Conservation (phyloP, 2,113 vertebrate genomes). For the Hippocampus guttulatus region DNA sequence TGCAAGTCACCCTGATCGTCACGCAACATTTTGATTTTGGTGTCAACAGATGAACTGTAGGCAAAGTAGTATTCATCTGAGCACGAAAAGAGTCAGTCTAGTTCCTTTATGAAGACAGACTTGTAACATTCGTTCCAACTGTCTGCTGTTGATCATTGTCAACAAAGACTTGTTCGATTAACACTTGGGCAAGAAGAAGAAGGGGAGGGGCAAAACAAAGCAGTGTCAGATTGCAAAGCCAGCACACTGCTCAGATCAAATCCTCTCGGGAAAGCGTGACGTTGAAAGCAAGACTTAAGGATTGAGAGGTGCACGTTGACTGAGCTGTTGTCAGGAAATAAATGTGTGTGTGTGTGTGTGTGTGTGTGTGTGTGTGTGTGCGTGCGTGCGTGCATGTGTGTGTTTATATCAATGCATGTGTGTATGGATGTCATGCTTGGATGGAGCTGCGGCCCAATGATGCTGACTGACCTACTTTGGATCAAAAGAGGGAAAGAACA, state of each 20-base stretch:
- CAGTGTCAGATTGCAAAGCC: slow-evolving; percentile 37
- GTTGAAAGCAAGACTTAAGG: slow-evolving; percentile 25
- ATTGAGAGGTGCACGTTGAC: slow-evolving; percentile 12
- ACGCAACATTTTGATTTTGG: neutral
- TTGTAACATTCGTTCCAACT: neutral
- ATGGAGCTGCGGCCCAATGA: slow-evolving; percentile 52
- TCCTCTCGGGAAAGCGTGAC: slow-evolving; percentile 40
- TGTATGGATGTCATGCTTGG: slow-evolving; percentile 54
- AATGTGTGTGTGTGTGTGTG: neutral
- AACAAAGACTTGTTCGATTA: slow-evolving; percentile 19
- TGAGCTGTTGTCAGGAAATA: slow-evolving; percentile 48
- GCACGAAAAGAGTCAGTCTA: neutral
- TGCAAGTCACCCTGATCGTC: neutral
- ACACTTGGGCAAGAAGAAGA: neutral
- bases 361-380: neutral
- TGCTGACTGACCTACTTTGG: slow-evolving; percentile 75
- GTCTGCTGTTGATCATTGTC: neutral
- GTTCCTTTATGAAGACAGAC: neutral
- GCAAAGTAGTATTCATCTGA: neutral
- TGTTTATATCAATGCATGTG: slow-evolving; percentile 4
- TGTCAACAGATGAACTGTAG: neutral
- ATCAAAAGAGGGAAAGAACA: slow-evolving; percentile 29
- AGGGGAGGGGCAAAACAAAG: slow-evolving; percentile 23
- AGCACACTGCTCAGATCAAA: neutral
- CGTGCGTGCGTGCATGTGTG: neutral